phyloP scores from a whole-genome alignment of 2,888 invertebrate species.

The Amphipoea oculea region DNA sequence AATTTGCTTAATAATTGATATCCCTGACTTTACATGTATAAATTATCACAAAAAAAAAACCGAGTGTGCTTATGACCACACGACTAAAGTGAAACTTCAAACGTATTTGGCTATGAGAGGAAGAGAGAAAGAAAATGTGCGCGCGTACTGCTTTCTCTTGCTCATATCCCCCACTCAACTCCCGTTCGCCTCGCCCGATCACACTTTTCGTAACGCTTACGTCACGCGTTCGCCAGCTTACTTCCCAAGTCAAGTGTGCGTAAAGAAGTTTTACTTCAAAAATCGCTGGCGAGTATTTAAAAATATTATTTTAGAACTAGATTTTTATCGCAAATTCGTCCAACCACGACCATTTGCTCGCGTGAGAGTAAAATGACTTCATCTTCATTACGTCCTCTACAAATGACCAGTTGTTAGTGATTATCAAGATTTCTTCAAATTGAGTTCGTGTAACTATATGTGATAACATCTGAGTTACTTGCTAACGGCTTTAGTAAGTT shows the following conservation, averaged over 20 bases:
- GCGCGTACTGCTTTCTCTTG: too few species aligned
- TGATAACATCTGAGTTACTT: constrained; percentile 33
- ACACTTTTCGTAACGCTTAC: too few species aligned
- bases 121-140: too few species aligned
- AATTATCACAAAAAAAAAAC: background rate
- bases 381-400: constrained; percentile 10
- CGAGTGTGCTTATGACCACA: too few species aligned
- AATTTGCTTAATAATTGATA: background rate
- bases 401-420: constrained; percentile 20
- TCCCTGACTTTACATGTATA: background rate
- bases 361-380: constrained; percentile 30
- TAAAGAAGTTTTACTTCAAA: too few species aligned
- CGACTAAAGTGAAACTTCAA: too few species aligned
- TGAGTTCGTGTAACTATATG: constrained; percentile 1
- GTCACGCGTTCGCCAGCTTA: too few species aligned
- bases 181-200: too few species aligned
- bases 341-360: constrained; percentile 8
- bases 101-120: too few species aligned
- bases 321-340: background rate
- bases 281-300: background rate
- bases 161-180: too few species aligned
- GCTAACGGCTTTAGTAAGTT: constrained; percentile 1
- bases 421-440: constrained; percentile 37
- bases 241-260: too few species aligned
- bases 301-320: background rate